Evolutionary conservation across 1,140 invertebrate genomes (phyloP).

Genomic region (Wasmannia auropunctata): DNA sequence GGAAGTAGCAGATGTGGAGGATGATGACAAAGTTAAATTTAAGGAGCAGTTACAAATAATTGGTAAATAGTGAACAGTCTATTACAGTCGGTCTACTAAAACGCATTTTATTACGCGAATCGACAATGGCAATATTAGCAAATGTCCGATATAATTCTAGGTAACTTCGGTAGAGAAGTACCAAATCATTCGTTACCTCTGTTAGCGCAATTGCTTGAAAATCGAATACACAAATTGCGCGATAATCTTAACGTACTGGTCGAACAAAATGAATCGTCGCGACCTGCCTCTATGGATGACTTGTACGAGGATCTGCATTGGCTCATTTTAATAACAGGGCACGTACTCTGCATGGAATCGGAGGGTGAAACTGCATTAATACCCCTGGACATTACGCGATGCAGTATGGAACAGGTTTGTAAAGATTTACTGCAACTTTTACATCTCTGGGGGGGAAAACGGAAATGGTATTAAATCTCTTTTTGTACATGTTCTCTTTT

Average conservation of each 20-base stretch:
- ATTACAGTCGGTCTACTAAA: not conserved
- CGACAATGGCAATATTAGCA: not conserved
- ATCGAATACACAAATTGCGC: slow-evolving; percentile 87
- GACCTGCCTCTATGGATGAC: slow-evolving; percentile 86
- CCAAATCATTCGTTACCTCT: slow-evolving; percentile 86
- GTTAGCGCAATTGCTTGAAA: slow-evolving; percentile 88
- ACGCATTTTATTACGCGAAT: slow-evolving; percentile 24
- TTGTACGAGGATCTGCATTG: slow-evolving; percentile 96
- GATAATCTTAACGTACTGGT: slow-evolving; percentile 87
- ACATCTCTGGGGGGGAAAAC: not conserved
- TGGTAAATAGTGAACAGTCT: slow-evolving; percentile 81
- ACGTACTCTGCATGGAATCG: slow-evolving; percentile 89
- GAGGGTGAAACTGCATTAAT: slow-evolving; percentile 92
- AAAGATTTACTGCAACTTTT: not conserved
- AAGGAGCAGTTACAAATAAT: slow-evolving; percentile 90
- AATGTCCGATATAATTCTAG: slow-evolving; percentile 64
- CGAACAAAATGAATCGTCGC: slow-evolving; percentile 85
- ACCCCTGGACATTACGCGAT: slow-evolving; percentile 90
- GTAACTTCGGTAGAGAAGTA: slow-evolving; percentile 84
- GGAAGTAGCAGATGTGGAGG: slow-evolving; percentile 89
- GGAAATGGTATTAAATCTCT: not conserved
- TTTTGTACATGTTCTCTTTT: slow-evolving; percentile 25
- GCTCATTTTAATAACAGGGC: slow-evolving; percentile 93
- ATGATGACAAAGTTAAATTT: slow-evolving; percentile 89
- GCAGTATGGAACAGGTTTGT: slow-evolving; percentile 87